Conservation (phyloP, 2,888 invertebrate genomes). For the Amblyjoppa proteus region DNA sequence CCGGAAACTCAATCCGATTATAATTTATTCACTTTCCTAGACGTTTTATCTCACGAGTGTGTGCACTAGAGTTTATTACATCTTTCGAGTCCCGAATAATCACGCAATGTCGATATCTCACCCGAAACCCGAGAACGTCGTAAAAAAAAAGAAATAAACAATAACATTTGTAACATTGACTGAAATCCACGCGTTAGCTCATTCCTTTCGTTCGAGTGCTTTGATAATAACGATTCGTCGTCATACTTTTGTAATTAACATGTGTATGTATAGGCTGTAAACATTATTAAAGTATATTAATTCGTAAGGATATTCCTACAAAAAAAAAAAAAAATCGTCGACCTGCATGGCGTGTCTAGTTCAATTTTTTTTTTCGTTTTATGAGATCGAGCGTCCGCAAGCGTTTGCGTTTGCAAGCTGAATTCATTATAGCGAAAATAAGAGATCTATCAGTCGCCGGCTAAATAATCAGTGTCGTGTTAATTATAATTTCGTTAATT, state of each 20-base stretch:
- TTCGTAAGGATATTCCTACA: conserved; percentile 58
- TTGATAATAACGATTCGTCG: conserved; percentile 66
- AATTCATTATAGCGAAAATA: conserved; percentile 56
- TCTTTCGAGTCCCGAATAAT: not conserved
- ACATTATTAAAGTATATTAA: conserved; percentile 53
- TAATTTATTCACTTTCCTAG: not conserved
- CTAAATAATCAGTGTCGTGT: conserved; percentile 66
- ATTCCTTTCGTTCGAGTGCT: conserved; percentile 65
- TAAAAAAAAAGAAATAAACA: conserved; percentile 12
- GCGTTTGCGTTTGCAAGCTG: conserved; percentile 39
- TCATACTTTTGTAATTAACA: conserved; percentile 67
- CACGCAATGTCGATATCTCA: not conserved
- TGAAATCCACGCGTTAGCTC: conserved; percentile 47
- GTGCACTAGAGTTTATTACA: not conserved
- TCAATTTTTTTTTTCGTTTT: conserved; percentile 7
- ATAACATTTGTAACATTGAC: conserved; percentile 45
- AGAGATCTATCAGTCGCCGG: conserved; percentile 33
- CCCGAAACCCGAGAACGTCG: not conserved
- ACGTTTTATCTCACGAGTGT: conserved; percentile 13
- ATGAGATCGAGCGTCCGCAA: conserved; percentile 3
- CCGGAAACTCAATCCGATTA: conserved; percentile 24
- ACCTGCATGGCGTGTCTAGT: conserved; percentile 9
- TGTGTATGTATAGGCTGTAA: conserved; percentile 65
- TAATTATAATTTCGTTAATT: conserved; percentile 48
- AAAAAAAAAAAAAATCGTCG: conserved; percentile 1